Base-by-base conservation (phyloP, 2,113 vertebrate genomes). In the Myotis davidii region DNA sequence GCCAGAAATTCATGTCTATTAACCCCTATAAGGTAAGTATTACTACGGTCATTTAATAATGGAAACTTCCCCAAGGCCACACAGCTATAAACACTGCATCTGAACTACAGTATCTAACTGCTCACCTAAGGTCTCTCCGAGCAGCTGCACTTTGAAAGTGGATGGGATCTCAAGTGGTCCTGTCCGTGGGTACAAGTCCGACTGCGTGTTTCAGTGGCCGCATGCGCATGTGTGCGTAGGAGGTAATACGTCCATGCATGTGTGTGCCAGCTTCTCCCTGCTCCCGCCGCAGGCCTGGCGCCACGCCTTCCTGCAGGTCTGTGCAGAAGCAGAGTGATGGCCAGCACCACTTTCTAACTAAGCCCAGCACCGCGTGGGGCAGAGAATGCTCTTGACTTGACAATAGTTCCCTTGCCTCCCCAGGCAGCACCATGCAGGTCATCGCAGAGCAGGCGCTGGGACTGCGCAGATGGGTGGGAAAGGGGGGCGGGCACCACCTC, bases 401-500 rank as follows among this genome's bases (percentile, higher is more conserved):
- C 23, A n/a, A 10, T 5, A 42, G 37, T 56, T 50, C n/a, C 74
- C 56, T 9, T 23, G 37, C 52, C 34, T 86, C 37, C 6, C 6
- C 50, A 25, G 54, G 34, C 23, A 89, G 74, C 17, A 48, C 9
- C 59, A 10, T 0, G 17, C 9, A 76, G 18, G 59, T n/a, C 37
- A 42, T n/a, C 64, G 84, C 12, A 85, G 67, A 42, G n/a, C 37
- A 14, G 86, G 59, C 2, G 50, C 84, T 61, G 37, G 61, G 56
- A 61, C 17, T 21, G 29, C 14, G 37, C 12, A 21, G 29, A 78
- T 2, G 56, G 17, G 1, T 1, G 0, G 23, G 10, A 17, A 37
- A 76, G 7, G 8, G 1, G 1, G 6, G 61, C 0, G 37, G 8
- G 42, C 12, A 18, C 32, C 42, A n/a, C 9, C 3, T 18, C 37